These are phyloP conservation scores for Bradypodion ventrale DNA, from an alignment of 2,797 vertebrate species.

Conservation along the genomic window DNA sequence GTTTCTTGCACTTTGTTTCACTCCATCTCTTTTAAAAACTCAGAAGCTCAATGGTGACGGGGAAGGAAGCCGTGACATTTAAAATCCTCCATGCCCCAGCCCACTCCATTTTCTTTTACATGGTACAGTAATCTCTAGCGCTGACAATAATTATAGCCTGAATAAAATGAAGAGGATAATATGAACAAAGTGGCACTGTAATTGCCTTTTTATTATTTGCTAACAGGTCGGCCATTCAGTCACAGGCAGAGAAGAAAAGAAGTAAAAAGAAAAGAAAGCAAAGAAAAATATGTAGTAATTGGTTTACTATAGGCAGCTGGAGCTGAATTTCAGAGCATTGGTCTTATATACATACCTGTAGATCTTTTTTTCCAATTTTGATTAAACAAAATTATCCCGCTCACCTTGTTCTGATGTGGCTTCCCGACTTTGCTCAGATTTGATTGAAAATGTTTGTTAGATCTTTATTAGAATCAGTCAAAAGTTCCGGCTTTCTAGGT, in stretches of 20 bases:
- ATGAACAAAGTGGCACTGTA: slow-evolving; percentile 96
- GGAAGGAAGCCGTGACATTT: slow-evolving; percentile 98
- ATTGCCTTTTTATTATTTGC: slow-evolving; percentile 99
- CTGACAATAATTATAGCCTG: slow-evolving; percentile 97
- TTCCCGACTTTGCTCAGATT: slow-evolving; percentile 64
- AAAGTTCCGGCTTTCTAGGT: slow-evolving; percentile 79
- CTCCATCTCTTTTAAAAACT: slow-evolving; percentile 71
- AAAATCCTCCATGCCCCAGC: slow-evolving; percentile 98
- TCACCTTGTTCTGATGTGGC: slow-evolving; percentile 48
- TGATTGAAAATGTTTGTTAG: slow-evolving; percentile 60
- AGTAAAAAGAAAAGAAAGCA: slow-evolving; percentile 31
- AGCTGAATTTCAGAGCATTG: slow-evolving; percentile 90
- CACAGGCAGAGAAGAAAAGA: slow-evolving; percentile 83
- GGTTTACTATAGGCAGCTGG: slow-evolving; percentile 96
- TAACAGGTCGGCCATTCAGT: slow-evolving; percentile 99
- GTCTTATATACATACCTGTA: slow-evolving; percentile 52
- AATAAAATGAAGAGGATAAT: slow-evolving; percentile 98
- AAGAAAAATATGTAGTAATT: slow-evolving; percentile 95
- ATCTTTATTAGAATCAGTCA: slow-evolving; percentile 81
- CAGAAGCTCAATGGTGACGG: slow-evolving; percentile 88
- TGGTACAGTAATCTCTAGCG: slow-evolving; percentile 98
- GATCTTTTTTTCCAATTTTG: slow-evolving; percentile 85
- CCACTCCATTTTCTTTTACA: slow-evolving; percentile 97
- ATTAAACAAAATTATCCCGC: slow-evolving; percentile 90
- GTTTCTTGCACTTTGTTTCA: not conserved